These are phyloP conservation scores for Danaus chrysippus DNA, from an alignment of 2,888 invertebrate genomes.

Conservation along the genomic window DNA sequence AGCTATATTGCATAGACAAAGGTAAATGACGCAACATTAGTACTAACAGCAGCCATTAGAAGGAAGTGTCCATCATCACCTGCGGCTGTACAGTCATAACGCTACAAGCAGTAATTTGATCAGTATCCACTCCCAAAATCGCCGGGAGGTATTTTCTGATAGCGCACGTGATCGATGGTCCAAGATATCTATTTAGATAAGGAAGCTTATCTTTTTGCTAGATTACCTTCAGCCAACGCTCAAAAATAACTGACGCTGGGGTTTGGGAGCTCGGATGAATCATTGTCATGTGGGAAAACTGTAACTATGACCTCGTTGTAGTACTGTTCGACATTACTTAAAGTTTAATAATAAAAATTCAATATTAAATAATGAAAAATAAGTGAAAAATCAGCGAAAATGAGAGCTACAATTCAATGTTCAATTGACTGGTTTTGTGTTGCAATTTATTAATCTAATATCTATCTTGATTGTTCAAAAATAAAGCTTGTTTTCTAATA, in stretches of 20 bases:
- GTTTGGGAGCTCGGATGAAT: not conserved
- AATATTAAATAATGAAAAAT: too few relatives aligned
- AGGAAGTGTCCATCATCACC: not conserved
- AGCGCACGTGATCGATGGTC: conserved; percentile 67
- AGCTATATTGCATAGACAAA: not conserved
- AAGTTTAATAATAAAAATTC: too few relatives aligned
- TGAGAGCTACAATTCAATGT: too few relatives aligned
- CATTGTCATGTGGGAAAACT: not conserved
- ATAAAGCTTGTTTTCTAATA: too few relatives aligned
- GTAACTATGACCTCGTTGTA: too few relatives aligned
- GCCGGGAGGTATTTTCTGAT: conserved; percentile 58
- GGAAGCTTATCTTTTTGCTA: conserved; percentile 51
- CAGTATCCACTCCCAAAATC: conserved; percentile 47
- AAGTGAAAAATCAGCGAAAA: too few relatives aligned
- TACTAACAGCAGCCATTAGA: not conserved
- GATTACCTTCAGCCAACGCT: conserved; percentile 32
- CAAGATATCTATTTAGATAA: conserved; percentile 61
- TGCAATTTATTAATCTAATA: too few relatives aligned
- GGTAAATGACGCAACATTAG: not conserved
- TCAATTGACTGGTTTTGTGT: too few relatives aligned
- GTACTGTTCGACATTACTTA: too few relatives aligned
- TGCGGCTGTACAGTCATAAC: conserved; percentile 25
- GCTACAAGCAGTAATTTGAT: conserved; percentile 31
- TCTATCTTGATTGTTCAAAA: too few relatives aligned
- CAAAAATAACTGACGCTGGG: not conserved